Base-by-base conservation (phyloP, 2,888 invertebrate genomes). In the Hyalella azteca region DNA sequence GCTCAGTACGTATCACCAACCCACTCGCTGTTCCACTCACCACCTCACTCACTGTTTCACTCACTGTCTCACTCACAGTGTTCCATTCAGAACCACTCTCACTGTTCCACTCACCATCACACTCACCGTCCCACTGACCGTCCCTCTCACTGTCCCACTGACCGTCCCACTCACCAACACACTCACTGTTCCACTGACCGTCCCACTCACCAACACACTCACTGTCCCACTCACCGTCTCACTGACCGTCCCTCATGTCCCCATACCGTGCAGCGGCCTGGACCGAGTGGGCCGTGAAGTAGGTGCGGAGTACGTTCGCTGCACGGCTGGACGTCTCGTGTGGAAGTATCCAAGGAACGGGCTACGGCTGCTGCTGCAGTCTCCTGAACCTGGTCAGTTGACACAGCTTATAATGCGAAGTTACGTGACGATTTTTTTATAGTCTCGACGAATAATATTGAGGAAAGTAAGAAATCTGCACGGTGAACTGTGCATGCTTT, bases 301-400 rank as follows among this genome's bases (percentile, higher is more conserved):
- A 2, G 75, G 75, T 13, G 75, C 45, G 0, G 75, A 29, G 75
- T 75, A 75, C 29, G 45, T 75, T n/a, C 40, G 75, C 15, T 75
- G 75, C 29, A 5, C 40, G 26, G 40, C 75, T n/a, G 75, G 75
- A 5, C 9, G 26, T 0, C 13, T 75, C 22, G 75, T 45, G 45
- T 75, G 75, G 75, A 75, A 45, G 75, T 75, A 75, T 45, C 75
- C 75, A 4, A 40, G 75, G 22, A 75, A 75, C 29, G 75, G 75
- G 4, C 75, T 75, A 13, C 40, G 75, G 5, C 41, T 75, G 0
- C 41, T 75, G 41, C 75, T 75, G 2, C 40, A 75, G 75, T 40
- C 75, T 2, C 75, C 75, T 9, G 26, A 19, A 22, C 11, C 36
- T 0, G 75, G 75, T 75, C n/a, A 75, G 45, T 66, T 45, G 48